Evolutionary conservation across 2,888 invertebrate genomes (phyloP), one percentile per base, ranked within the genome.

Genomic region (Platycheirus rosarum): DNA sequence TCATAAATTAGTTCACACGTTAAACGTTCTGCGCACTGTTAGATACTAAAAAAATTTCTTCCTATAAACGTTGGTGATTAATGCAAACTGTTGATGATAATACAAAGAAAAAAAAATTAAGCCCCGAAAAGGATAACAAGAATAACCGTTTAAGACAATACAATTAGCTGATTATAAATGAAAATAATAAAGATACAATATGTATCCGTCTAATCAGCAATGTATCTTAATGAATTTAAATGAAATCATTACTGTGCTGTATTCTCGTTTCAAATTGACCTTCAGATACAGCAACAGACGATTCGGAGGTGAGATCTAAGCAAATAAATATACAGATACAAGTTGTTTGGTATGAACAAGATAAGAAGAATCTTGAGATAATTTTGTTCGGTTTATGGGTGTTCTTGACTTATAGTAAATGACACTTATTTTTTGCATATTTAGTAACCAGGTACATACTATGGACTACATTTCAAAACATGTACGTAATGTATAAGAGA

Each of bases 161-260:
- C 51, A 80, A 80, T 80, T 80, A 76, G 48, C 13, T 60, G 53
- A 78, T 60, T 53, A 68, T 53, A 18, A n/a, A 48, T 60, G 55
- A 35, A 55, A 20, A 14, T 44, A 29, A 53, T 18, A 11, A 32
- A 32, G 18, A 9, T 13, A 23, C 26, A 26, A n/a, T 23, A 35
- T 57, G 16, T 63, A 53, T 68, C 51, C 68, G 23, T 69, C 57
- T 69, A 63, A 49, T 63, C 32, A 14, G 44, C 20, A 18, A 40
- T 71, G 18, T 73, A 78, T 78, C 65, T 46, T 35, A 18, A 48
- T 18, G 26, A 79, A 73, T 46, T 66, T 29, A 73, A 79, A 68
- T 53, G 62, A 40, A 23, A 49, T 29, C 55, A 37, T 37, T 11
- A 32, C 51, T 60, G 14, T 29, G 60, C 14, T 55, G 16, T 40